Base-by-base conservation (phyloP, 1,140 invertebrate species). In the Microplitis mediator region DNA sequence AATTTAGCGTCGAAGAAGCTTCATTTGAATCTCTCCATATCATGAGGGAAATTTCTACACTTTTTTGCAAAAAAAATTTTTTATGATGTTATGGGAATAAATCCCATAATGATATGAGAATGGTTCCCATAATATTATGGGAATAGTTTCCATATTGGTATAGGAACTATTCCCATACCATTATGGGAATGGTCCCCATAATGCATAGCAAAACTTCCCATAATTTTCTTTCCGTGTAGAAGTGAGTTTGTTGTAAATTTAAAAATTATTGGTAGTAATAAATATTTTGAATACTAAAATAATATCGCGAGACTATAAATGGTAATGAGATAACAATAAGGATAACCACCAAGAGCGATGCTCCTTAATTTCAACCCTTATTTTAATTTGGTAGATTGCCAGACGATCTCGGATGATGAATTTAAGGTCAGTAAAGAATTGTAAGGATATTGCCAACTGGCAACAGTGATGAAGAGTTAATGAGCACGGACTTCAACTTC, bases 361-460 rank as follows among this genome's bases (percentile, higher is more conserved):
- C 54, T 72, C 52, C 51, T 67, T 67, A 60, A 72, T 72, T 64
- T 6, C 9, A 34, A 61, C 31, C 71, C 71, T 67, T 72, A 62
- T 72, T 66, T 72, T 50, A 65, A 66, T 72, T 72, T 72, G 71
- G 64, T 67, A 72, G 23, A 58, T 65, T 45, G 64, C 64, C 71
- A 67, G 45, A 34, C 52, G 31, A 36, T 14, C 16, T 23, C 34
- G 64, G 52, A 67, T 72, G 64, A 72, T 45, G 63, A 64, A 72
- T 72, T 72, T 67, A 72, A 63, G 71, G 36, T 66, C 64, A 63
- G 69, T 58, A 61, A 63, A 34, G 54, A 35, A 63, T 13, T n/a
- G 14, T 45, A 6, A 13, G 32, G 51, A 71, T 32, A 67, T 32
- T 72, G 71, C 71, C 71, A 72, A 72, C 71, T 72, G 71, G 71